Conservation (phyloP, 53 echinoderm and acorn worm genomes). For the Apostichopus leukothele region DNA sequence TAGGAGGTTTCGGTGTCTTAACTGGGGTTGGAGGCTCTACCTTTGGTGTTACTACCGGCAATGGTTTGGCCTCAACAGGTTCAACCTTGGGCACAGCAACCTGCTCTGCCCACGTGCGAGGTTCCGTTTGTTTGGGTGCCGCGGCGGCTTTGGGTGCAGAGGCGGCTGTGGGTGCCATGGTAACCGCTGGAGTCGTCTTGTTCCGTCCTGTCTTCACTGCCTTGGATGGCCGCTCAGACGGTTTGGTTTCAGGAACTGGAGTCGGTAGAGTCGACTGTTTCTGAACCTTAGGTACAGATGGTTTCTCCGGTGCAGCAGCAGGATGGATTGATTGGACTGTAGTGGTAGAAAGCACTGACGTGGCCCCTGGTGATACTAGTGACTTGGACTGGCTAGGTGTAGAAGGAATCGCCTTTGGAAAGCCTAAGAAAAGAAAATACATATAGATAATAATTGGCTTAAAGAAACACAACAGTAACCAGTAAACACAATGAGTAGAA, state of each 20-base stretch:
- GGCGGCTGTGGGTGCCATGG: background rate
- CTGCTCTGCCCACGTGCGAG: constrained; percentile 13
- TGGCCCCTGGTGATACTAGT: constrained; percentile 19
- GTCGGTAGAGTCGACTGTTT: constrained; percentile 13
- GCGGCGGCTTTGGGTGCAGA: constrained; percentile 14
- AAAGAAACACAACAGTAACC: no score
- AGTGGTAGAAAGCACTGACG: constrained; percentile 1
- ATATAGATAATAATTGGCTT: no score
- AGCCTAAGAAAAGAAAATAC: background rate
- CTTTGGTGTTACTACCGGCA: constrained; percentile 51
- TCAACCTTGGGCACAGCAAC: constrained; percentile 5
- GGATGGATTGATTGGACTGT: background rate
- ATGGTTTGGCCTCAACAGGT: constrained; percentile 14
- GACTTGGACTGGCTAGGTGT: constrained; percentile 5
- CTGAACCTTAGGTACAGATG: background rate
- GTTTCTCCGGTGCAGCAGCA: background rate
- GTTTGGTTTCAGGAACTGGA: background rate
- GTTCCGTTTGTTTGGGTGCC: background rate
- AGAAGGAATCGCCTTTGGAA: constrained; percentile 23
- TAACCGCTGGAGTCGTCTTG: background rate
- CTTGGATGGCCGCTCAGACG: background rate
- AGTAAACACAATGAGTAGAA: no score
- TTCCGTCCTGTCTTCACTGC: background rate
- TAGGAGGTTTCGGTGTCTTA: constrained; percentile 35
- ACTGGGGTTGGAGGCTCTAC: constrained; percentile 46